These are phyloP conservation scores for Diarsia rubi DNA, from an alignment of 2,888 invertebrate species.

Conservation along the genomic window DNA sequence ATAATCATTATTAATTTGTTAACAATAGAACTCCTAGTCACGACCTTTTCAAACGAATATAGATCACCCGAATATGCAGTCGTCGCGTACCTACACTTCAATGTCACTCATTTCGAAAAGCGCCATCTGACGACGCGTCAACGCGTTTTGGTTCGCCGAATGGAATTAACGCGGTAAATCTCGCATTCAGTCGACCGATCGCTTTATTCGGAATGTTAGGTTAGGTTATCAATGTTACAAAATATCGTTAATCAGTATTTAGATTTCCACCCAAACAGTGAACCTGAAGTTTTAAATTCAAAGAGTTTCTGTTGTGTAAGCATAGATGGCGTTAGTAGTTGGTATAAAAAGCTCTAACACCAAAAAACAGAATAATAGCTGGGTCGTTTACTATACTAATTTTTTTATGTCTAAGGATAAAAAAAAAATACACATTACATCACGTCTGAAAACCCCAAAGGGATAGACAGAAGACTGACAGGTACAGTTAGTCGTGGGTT, in stretches of 20 bases:
- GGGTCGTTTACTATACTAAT: no score
- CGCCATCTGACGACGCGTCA: background rate
- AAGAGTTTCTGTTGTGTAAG: background rate
- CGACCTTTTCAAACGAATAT: background rate
- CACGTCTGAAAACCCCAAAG: background rate
- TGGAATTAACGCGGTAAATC: background rate
- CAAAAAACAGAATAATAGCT: background rate
- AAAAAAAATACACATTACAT: background rate
- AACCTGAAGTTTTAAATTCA: no score
- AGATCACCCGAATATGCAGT: background rate
- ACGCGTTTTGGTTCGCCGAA: background rate
- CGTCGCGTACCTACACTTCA: background rate
- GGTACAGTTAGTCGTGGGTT: no score
- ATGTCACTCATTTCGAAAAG: background rate
- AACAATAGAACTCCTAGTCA: background rate
- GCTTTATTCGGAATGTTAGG: background rate
- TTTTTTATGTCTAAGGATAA: no score
- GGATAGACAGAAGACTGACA: background rate
- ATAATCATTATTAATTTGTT: background rate
- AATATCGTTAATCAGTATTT: background rate
- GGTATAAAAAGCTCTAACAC: no score
- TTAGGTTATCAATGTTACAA: background rate
- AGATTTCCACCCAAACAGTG: background rate
- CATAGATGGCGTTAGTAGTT: conserved; percentile 44
- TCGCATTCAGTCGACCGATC: background rate